A percentile compares a stretch with the other conserved stretches of the same genome.
phyloP scores from a whole-genome alignment of 1,140 invertebrate genomes.

The Leptinotarsa defecta region DNA sequence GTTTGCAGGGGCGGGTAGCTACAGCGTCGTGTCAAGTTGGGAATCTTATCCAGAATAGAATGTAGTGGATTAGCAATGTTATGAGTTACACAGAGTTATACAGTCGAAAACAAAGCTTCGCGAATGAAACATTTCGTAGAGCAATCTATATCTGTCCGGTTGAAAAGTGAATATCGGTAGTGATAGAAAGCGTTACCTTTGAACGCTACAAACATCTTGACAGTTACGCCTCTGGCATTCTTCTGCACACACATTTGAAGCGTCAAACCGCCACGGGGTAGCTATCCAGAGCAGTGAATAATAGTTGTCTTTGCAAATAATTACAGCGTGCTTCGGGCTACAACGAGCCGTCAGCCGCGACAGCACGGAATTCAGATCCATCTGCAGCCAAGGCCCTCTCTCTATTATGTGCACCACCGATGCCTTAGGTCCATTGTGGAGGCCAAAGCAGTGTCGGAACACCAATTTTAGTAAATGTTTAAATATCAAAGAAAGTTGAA shows the following conservation, averaged over 20 bases:
- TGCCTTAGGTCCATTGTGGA: background rate
- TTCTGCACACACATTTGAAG: slow-evolving; percentile 10
- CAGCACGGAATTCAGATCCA: slow-evolving; percentile 22
- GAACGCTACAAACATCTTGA: background rate
- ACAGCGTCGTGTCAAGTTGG: no score
- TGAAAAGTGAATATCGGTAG: no score
- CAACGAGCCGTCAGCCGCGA: slow-evolving; percentile 35
- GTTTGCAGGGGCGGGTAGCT: background rate
- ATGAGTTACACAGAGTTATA: no score
- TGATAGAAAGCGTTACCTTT: no score
- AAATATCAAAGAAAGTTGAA: no score
- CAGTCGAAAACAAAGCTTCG: no score
- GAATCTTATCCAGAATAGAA: no score
- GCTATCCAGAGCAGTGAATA: slow-evolving; percentile 38
- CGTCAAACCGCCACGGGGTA: slow-evolving; percentile 9
- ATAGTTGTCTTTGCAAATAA: slow-evolving; percentile 46
- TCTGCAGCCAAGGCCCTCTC: slow-evolving; percentile 1
- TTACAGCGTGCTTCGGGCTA: slow-evolving; percentile 38
- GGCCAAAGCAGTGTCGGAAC: background rate
- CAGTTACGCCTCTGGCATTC: background rate
- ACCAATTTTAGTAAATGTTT: no score
- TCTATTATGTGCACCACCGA: slow-evolving; percentile 3
- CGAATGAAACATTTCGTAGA: no score
- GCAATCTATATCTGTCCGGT: no score
- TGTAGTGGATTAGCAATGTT: no score